Evolutionary conservation across 2,113 vertebrate species (phyloP).

Genomic region (Narcine bancroftii): DNA sequence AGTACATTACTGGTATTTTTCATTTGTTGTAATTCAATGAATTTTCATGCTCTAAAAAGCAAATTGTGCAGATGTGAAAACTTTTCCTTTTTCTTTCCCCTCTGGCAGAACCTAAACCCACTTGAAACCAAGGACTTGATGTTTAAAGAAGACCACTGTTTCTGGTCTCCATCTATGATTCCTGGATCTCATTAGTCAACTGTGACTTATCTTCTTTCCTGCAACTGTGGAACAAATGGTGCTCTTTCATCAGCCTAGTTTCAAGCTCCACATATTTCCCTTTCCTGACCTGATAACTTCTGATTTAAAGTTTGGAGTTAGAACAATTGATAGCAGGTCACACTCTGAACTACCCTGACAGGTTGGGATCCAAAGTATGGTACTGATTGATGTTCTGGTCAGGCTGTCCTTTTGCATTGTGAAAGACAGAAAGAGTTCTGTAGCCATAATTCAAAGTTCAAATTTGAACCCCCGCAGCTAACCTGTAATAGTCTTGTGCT

Average conservation of each 20-base stretch:
- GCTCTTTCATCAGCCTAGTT: too few relatives aligned
- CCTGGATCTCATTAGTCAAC: too few relatives aligned
- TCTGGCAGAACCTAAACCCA: background rate
- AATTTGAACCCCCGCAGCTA: too few relatives aligned
- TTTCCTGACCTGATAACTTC: background rate
- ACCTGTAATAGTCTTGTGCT: background rate
- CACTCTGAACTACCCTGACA: background rate
- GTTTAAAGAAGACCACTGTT: too few relatives aligned
- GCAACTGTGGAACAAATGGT: background rate
- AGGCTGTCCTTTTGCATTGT: too few relatives aligned
- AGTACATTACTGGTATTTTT: constrained; percentile 13
- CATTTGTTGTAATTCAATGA: constrained; percentile 11
- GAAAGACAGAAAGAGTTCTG: background rate
- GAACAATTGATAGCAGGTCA: background rate
- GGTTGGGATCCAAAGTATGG: background rate
- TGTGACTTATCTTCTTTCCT: background rate
- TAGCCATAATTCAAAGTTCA: too few relatives aligned
- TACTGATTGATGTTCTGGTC: background rate
- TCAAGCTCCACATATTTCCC: too few relatives aligned
- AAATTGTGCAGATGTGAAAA: background rate
- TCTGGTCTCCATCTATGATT: background rate
- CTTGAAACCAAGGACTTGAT: background rate
- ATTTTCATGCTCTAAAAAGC: background rate
- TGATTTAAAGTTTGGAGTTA: background rate
- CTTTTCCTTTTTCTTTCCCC: background rate